These are phyloP conservation scores for Reinhardtius hippoglossoides DNA, from an alignment of 2,113 vertebrate genomes.

Conservation along the genomic window DNA sequence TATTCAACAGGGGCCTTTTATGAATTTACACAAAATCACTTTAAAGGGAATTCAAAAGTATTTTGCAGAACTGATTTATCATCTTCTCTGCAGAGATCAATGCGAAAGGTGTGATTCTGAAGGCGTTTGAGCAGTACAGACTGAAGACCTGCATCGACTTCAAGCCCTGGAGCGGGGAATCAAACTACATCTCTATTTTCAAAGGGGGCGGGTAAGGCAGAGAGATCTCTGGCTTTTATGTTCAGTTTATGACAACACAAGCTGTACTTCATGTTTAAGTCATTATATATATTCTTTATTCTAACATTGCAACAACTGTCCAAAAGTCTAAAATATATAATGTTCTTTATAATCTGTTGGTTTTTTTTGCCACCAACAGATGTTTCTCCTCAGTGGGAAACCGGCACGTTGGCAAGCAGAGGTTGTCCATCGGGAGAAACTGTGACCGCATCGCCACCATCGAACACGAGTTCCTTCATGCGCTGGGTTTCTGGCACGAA, in stretches of 20 bases:
- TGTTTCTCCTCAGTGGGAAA: slow-evolving; percentile 94
- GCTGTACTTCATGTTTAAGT: not conserved
- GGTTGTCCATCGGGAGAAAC: slow-evolving; percentile 86
- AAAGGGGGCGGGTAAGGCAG: slow-evolving; percentile 89
- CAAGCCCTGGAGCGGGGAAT: slow-evolving; percentile 90
- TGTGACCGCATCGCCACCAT: slow-evolving; percentile 89
- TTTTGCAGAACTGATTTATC: not conserved
- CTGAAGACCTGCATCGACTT: slow-evolving; percentile 96
- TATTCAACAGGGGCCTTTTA: not conserved
- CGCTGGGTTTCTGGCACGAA: slow-evolving; percentile 95
- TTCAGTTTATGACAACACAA: not conserved
- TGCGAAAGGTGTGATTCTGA: slow-evolving; percentile 91
- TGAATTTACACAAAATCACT: not conserved
- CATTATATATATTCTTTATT: not conserved
- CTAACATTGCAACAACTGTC: not conserved
- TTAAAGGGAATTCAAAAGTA: not conserved
- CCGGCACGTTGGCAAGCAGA: slow-evolving; percentile 79
- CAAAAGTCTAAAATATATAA: not conserved
- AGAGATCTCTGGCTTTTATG: not conserved
- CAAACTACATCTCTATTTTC: slow-evolving; percentile 91
- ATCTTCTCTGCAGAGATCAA: slow-evolving; percentile 87
- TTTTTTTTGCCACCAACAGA: slow-evolving; percentile 68
- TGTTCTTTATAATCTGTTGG: not conserved
- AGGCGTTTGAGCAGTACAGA: slow-evolving; percentile 93
- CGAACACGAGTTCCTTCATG: slow-evolving; percentile 92